Percentiles rank a stretch among this genome's conserved stretches.
These are phyloP conservation scores for Zaprionus ghesquierei DNA, from an alignment of 1,140 invertebrate species.

Conservation along the genomic window DNA sequence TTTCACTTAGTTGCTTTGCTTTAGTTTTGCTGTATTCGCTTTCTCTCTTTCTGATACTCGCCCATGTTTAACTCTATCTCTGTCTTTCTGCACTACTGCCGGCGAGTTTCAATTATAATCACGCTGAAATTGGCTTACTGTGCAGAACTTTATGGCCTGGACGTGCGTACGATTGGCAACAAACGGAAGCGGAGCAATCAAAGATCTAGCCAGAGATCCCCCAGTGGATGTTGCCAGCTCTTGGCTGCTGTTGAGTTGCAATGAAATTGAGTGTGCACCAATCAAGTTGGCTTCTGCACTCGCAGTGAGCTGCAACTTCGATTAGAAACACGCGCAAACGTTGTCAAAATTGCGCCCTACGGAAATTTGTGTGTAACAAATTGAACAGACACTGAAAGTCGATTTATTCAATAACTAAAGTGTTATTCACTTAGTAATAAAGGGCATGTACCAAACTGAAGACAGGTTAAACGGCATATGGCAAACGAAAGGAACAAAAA, in stretches of 20 bases:
- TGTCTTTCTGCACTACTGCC: neutral
- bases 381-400: no score
- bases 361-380: no score
- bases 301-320: no score
- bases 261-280: no score
- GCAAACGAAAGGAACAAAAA: neutral
- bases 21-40: neutral
- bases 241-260: no score
- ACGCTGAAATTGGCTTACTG: slow-evolving; percentile 59
- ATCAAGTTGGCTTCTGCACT: no score
- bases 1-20: slow-evolving; percentile 14
- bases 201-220: no score
- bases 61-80: neutral
- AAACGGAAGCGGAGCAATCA: slow-evolving; percentile 25
- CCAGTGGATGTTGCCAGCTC: no score
- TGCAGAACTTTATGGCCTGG: slow-evolving; percentile 48
- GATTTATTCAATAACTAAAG: neutral
- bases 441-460: neutral
- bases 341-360: no score
- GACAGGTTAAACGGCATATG: neutral
- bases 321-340: no score
- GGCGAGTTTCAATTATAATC: slow-evolving; percentile 65
- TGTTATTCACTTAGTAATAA: neutral
- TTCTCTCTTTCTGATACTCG: neutral
- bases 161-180: slow-evolving; percentile 54